Evolutionary conservation across 2,888 invertebrate genomes (phyloP).

Genomic region (Lampropteryx suffumata): DNA sequence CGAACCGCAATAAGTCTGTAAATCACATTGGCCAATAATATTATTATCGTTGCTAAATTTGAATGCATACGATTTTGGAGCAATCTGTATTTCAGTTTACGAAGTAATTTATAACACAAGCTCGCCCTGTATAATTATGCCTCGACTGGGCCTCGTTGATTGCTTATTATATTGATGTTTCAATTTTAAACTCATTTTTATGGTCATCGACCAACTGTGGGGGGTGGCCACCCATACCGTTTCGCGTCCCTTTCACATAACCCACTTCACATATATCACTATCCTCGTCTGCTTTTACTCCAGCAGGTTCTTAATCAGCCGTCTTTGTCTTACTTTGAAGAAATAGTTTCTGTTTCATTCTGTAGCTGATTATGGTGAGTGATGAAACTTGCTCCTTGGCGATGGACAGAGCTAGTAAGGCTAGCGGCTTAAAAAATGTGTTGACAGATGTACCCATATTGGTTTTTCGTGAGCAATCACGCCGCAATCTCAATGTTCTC

Average conservation of each 20-base stretch:
- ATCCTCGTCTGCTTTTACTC: constrained; percentile 62
- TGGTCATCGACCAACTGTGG: constrained; percentile 82
- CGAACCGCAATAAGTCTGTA: constrained; percentile 6
- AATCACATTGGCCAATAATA: constrained; percentile 16
- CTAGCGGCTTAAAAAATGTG: constrained; percentile 35
- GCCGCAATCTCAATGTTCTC: constrained; percentile 10
- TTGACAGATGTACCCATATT: constrained; percentile 58
- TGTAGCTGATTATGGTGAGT: constrained; percentile 63
- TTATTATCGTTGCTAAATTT: constrained; percentile 20
- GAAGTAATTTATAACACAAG: constrained; percentile 75
- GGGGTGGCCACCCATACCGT: constrained; percentile 82
- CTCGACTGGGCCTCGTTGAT: constrained; percentile 69
- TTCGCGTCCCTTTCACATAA: constrained; percentile 51
- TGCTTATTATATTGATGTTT: constrained; percentile 84
- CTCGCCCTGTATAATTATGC: constrained; percentile 78
- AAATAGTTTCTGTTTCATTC: constrained; percentile 41
- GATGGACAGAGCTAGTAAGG: constrained; percentile 33
- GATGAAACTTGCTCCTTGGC: constrained; percentile 70
- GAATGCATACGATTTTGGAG: constrained; percentile 50
- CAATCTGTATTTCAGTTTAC: constrained; percentile 68
- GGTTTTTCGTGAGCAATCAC: constrained; percentile 30
- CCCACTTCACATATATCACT: constrained; percentile 42
- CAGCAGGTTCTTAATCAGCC: constrained; percentile 50
- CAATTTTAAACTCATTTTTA: constrained; percentile 83
- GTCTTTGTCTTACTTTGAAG: constrained; percentile 49